Conservation (phyloP, 2,888 invertebrate species). For the Germaria angustata region DNA sequence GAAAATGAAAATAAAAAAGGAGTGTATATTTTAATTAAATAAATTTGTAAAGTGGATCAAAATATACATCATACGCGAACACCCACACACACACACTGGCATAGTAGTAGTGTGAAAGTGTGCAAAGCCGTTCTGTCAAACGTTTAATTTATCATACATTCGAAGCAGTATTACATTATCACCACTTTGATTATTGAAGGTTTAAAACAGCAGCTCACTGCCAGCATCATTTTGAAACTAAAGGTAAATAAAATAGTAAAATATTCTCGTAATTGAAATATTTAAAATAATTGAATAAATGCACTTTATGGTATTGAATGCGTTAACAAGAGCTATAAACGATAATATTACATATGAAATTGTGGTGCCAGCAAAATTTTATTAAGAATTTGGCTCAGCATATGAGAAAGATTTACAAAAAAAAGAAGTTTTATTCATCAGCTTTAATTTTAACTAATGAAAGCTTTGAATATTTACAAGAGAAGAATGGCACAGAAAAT, state of each 20-base stretch:
- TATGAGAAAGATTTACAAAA: no score
- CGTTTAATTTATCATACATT: conserved; percentile 5
- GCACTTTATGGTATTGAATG: conserved; percentile 12
- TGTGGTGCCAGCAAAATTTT: background rate
- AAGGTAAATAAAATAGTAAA: background rate
- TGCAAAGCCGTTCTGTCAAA: background rate
- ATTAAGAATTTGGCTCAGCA: no score
- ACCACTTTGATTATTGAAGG: background rate
- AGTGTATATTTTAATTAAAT: conserved; percentile 65
- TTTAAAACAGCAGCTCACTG: background rate
- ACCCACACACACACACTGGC: background rate
- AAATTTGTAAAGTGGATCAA: conserved; percentile 66
- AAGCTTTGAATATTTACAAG: no score
- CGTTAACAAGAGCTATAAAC: background rate
- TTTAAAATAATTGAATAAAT: conserved; percentile 15
- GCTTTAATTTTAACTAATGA: no score
- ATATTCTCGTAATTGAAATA: background rate
- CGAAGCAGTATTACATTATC: background rate
- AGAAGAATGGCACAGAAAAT: no score
- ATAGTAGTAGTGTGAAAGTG: background rate
- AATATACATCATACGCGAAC: background rate
- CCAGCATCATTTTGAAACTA: background rate
- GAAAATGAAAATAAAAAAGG: conserved; percentile 35
- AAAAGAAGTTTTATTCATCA: no score
- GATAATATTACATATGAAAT: background rate